Evolutionary conservation across 64 coral and sea anemone genomes (phyloP).

Genomic region (Stylophora pistillata): DNA sequence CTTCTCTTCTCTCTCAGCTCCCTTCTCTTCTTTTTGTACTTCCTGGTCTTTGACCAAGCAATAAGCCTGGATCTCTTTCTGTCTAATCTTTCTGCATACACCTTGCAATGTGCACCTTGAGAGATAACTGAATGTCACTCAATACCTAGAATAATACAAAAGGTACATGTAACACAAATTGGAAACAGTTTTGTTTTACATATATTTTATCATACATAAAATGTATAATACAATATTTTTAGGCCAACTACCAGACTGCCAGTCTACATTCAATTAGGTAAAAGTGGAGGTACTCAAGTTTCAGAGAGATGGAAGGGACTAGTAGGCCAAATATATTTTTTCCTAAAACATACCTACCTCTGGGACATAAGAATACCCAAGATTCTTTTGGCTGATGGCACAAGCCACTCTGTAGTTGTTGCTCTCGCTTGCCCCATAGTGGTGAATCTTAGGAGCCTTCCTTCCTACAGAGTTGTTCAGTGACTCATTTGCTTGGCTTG

Average conservation of each 20-base stretch:
- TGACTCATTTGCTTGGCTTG: slow-evolving; percentile 49
- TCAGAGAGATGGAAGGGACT: too few relatives aligned
- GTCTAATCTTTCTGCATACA: slow-evolving; percentile 45
- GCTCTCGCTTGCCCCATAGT: slow-evolving; percentile 43
- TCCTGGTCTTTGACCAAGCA: slow-evolving; percentile 3
- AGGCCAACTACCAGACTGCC: too few relatives aligned
- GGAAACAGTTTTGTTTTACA: background rate
- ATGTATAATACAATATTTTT: too few relatives aligned
- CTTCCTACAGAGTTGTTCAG: slow-evolving; percentile 51
- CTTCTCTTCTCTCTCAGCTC: background rate
- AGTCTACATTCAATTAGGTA: too few relatives aligned
- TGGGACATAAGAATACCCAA: slow-evolving; percentile 23
- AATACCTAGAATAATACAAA: slow-evolving; percentile 26
- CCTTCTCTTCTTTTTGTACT: slow-evolving; percentile 37
- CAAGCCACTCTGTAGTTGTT: slow-evolving; percentile 42
- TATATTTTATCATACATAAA: background rate
- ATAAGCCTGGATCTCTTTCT: slow-evolving; percentile 35
- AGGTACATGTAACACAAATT: background rate
- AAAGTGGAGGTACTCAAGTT: too few relatives aligned
- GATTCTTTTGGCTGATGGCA: slow-evolving; percentile 18
- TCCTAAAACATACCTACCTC: background rate
- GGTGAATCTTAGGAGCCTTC: slow-evolving; percentile 60
- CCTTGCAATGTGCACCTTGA: slow-evolving; percentile 25
- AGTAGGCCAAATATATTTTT: background rate
- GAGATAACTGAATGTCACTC: slow-evolving; percentile 33